A percentile compares a stretch with the other conserved stretches of the same genome.
Conservation (phyloP, 2,113 vertebrate species). For the Cercopithecus mona region DNA sequence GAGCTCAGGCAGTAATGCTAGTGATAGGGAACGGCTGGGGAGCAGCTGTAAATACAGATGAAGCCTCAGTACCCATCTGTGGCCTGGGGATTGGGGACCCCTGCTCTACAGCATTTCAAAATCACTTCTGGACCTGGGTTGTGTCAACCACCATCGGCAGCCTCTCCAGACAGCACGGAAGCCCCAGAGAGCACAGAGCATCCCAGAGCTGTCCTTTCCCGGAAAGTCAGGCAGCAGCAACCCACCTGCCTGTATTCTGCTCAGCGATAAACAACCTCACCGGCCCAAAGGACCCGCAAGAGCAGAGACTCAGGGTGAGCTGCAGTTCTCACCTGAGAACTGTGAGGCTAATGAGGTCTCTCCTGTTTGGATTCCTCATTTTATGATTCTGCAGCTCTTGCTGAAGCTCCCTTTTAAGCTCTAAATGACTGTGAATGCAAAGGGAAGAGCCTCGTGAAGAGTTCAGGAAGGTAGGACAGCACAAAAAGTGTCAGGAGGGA, state of each 20-base stretch:
- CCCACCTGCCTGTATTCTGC: background rate
- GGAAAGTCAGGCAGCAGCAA: background rate
- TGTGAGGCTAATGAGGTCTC: background rate
- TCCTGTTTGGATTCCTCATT: background rate
- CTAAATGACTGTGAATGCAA: background rate
- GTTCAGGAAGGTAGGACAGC: background rate
- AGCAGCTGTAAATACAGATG: too few relatives aligned
- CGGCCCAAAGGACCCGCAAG: background rate
- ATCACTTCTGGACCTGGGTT: background rate
- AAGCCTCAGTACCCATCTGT: too few relatives aligned
- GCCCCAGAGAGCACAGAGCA: background rate
- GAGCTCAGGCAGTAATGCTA: too few relatives aligned
- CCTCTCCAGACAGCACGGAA: background rate
- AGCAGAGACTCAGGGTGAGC: background rate
- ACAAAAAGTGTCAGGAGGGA: background rate
- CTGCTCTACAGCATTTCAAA: background rate
- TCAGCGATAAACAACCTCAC: background rate
- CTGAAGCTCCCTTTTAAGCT: background rate
- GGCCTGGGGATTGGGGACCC: too few relatives aligned
- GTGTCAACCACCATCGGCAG: background rate
- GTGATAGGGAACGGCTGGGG: too few relatives aligned
- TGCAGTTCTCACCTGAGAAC: fast-evolving
- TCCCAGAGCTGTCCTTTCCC: background rate
- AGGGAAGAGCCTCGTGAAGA: background rate
- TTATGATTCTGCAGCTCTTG: background rate